Conservation (phyloP, 1,140 invertebrate genomes). For the Onthophagus taurus region DNA sequence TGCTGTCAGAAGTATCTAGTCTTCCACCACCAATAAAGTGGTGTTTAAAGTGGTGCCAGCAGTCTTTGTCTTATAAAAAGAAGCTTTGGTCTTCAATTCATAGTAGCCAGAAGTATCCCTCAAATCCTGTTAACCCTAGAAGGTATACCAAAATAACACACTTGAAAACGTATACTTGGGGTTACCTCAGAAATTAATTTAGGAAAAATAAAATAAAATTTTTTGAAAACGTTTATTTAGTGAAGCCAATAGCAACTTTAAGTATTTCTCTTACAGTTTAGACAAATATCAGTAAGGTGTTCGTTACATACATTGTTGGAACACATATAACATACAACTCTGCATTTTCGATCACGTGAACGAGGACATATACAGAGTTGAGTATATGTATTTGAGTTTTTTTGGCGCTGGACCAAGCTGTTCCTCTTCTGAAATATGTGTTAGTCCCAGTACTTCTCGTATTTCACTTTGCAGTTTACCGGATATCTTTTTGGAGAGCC, state of each 20-base stretch:
- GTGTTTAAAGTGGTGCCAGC: too few relatives aligned
- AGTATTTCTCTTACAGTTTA: too few relatives aligned
- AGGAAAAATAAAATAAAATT: neutral
- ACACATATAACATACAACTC: slow-evolving; percentile 2
- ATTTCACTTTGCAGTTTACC: slow-evolving; percentile 4
- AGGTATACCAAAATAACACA: slow-evolving; percentile 1
- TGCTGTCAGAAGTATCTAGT: too few relatives aligned
- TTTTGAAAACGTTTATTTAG: too few relatives aligned
- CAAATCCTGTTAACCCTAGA: slow-evolving; percentile 2
- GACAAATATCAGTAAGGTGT: too few relatives aligned
- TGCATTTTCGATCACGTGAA: slow-evolving; percentile 3
- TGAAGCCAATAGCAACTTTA: too few relatives aligned
- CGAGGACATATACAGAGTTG: neutral
- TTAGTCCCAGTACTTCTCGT: slow-evolving; percentile 6
- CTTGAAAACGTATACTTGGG: slow-evolving; percentile 1
- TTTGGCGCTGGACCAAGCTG: neutral
- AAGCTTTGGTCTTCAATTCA: too few relatives aligned
- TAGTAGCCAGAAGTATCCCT: too few relatives aligned
- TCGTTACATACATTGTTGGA: too few relatives aligned
- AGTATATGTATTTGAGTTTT: neutral
- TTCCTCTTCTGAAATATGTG: neutral
- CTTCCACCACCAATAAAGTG: too few relatives aligned
- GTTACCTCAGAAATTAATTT: neutral
- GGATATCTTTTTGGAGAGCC: too few relatives aligned
- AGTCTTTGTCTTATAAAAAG: too few relatives aligned